Evolutionary conservation across 2,113 vertebrate genomes (phyloP), one percentile per base, ranked within the genome.

Genomic region (Sclerurus mexicanus): DNA sequence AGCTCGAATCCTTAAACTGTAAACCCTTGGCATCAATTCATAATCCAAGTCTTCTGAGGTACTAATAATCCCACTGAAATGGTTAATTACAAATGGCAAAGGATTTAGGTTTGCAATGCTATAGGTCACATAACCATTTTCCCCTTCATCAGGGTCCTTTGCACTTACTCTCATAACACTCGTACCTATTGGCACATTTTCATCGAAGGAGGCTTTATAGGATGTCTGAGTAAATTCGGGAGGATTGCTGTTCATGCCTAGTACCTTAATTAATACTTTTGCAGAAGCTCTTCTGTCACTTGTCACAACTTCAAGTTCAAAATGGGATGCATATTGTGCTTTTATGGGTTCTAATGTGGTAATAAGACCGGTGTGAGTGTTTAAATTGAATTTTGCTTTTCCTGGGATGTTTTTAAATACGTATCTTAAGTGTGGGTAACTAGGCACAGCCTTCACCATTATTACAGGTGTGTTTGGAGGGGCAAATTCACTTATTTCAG

Each of bases 101-200:
- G 98, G 98, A 95, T 96, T 98, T 39, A 99, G 39, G 71, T 99
- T 99, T 64, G 99, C 98, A 58, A 99, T 99, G 91, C 98, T 99
- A 91, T 99, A 99, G 10, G 99, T 99, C 87, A 99, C 99, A 12
- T 99, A 99, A 40, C 99, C 99, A 18, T 99, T 99, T 91, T 99
- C 99, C 2, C 99, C 99, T 81, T 97, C 98, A 71, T 99, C 99
- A 2, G 98, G 97, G 97, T 99, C 99, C 9, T 96, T 97, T 19
- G 99, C 99, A 80, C 96, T 99, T 47, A 99, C 98, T 6, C 97
- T 98, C 82, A 99, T 64, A 63, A 99, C 98, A 40, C 98, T 98
- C 1, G 98, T 99, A 77, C 99, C 99, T 55, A 98, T 2, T n/a
- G 99, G 98, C n/a, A 98, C 97, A 24, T 99, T 99, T 95, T 99